Evolutionary conservation across 1,140 invertebrate species (phyloP).

Genomic region (Sinella curviseta): DNA sequence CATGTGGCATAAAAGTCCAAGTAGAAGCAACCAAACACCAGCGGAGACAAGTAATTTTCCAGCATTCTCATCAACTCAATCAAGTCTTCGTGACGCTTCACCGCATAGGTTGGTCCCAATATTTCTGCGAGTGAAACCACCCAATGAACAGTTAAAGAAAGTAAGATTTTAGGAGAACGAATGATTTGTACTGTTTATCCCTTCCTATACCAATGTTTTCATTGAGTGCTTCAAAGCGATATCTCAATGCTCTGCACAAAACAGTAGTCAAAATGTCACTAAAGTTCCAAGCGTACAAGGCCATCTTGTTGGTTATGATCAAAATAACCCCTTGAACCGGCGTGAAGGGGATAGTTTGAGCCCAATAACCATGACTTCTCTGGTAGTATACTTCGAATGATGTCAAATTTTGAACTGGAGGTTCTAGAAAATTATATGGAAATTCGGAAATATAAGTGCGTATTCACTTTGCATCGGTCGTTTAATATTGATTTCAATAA

Average conservation of each 20-base stretch:
- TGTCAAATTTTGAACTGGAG: background rate
- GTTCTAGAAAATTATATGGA: background rate
- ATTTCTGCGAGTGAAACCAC: background rate
- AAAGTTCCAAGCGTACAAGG: slow-evolving; percentile 14
- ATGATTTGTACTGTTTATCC: background rate
- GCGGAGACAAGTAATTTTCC: background rate
- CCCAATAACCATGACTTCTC: background rate
- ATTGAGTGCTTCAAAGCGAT: background rate
- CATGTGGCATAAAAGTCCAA: slow-evolving; percentile 1
- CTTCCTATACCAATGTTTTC: background rate
- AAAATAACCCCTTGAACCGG: background rate
- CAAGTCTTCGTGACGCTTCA: background rate
- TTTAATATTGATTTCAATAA: no score
- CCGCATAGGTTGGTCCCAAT: background rate
- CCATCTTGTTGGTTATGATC: background rate
- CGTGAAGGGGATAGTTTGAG: background rate
- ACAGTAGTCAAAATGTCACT: background rate
- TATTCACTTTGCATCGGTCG: no score
- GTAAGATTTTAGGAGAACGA: no score
- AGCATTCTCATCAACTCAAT: background rate
- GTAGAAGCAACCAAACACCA: background rate
- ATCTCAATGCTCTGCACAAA: background rate
- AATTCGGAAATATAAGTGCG: background rate
- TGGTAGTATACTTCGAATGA: slow-evolving; percentile 7
- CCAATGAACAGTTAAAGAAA: no score